Base-by-base conservation (phyloP, 2,113 vertebrate species). In the Planiliza haematocheilus region DNA sequence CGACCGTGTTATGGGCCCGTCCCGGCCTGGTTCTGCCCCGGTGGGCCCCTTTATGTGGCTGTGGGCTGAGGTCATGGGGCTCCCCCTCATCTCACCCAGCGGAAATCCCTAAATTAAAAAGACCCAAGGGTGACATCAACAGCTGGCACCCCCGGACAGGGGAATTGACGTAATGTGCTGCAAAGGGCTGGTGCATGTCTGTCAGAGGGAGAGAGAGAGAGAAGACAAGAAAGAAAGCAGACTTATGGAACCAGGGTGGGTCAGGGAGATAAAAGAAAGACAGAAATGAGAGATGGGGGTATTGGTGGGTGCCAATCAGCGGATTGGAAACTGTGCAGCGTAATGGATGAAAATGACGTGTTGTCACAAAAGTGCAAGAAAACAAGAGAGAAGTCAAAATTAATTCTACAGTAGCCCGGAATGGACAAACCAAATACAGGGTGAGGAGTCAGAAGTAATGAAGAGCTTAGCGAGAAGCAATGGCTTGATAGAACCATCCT, bases 71-170 rank as follows among this genome's bases (percentile, higher is more conserved):
- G 81, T 88, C 80, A 86, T 70, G 79, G 77, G 76, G 42, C 81
- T 70, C 82, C 83, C 89, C 90, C 88, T 85, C 77, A 82, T 89
- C 84, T 88, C 86, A 88, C 78, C 88, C 86, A 84, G 73, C 83
- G 88, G 85, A 91, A 93, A 93, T 91, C 88, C 84, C 87, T 85
- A 89, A 93, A 91, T 85, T 85, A 91, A 92, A 91, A 91, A 86
- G 87, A 82, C 86, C 88, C 86, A 81, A 51, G 82, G 87, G 87
- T 89, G 93, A 93, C 89, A 90, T 94, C 88, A 92, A 90, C 84
- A 86, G 83, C 90, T 92, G 91, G 87, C 83, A 85, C 79, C 75
- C 84, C 42, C 2, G 41, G 57, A 55, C 57, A 66, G 78, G 57
- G 70, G 75, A 51, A 67, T 61, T 90, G 89, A 92, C 66, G 81